phyloP scores from a whole-genome alignment of 2,113 vertebrate species.

The Xerus inauris region DNA sequence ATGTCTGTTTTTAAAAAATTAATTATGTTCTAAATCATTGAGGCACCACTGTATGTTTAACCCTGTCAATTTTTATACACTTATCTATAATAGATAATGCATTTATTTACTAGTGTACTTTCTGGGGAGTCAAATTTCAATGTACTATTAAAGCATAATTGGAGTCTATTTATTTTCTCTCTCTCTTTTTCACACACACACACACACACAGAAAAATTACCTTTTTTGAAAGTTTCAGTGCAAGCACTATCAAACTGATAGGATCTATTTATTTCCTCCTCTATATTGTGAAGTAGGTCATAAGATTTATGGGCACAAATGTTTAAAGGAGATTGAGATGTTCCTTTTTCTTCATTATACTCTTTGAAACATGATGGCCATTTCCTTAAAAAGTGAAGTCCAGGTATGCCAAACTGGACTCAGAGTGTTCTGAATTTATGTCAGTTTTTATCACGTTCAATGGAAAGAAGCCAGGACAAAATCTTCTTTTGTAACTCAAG shows the following conservation, averaged over 20 bases:
- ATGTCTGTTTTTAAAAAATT: conserved; percentile 4
- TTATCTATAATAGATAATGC: neutral
- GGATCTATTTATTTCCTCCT: neutral
- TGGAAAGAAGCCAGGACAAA: neutral
- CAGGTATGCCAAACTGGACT: neutral
- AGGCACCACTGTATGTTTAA: neutral
- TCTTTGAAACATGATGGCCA: neutral
- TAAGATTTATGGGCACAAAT: neutral
- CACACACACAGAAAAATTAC: neutral
- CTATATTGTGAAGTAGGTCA: neutral
- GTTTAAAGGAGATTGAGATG: neutral
- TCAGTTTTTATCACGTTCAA: neutral
- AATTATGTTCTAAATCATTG: neutral
- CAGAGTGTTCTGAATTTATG: neutral
- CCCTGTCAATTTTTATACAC: neutral
- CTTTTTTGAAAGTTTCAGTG: neutral
- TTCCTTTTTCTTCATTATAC: neutral
- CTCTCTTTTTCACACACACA: neutral
- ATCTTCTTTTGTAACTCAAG: conserved; percentile 2
- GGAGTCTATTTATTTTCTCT: neutral
- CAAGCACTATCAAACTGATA: neutral
- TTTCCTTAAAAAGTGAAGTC: neutral
- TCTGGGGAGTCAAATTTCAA: neutral
- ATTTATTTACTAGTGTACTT: conserved; percentile 16
- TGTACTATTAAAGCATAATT: neutral